Evolutionary conservation across 2,797 vertebrate species (phyloP).

Genomic region (Halcyon chelicuti): DNA sequence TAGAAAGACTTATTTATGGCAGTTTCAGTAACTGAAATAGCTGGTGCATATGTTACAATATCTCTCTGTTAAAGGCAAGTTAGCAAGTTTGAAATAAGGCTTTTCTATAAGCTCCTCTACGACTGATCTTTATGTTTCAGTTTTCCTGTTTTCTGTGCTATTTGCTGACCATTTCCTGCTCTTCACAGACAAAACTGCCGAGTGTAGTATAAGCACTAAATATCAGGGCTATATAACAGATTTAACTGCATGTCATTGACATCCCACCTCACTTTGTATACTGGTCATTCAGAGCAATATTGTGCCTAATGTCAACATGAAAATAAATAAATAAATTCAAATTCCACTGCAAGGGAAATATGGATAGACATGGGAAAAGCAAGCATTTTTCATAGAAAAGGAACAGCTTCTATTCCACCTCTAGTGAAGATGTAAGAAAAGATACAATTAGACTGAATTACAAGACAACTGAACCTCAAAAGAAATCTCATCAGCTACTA

Average conservation of each 20-base stretch:
- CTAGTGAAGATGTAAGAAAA: neutral
- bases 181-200: neutral
- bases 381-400: neutral
- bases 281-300: slow-evolving; percentile 2
- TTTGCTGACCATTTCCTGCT: slow-evolving; percentile 19
- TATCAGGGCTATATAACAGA: neutral
- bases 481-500: neutral
- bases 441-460: neutral
- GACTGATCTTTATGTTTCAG: neutral
- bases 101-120: neutral
- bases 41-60: neutral
- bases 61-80: neutral
- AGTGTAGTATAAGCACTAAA: neutral
- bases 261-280: neutral
- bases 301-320: neutral
- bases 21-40: neutral
- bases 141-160: neutral
- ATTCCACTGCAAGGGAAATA: neutral
- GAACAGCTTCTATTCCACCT: accelerated
- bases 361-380: neutral
- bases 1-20: neutral
- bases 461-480: neutral
- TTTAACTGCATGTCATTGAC: neutral
- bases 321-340: neutral
- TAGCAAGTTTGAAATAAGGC: neutral